Conservation (phyloP, 2,888 invertebrate species). For the Leptopilina syphax region DNA sequence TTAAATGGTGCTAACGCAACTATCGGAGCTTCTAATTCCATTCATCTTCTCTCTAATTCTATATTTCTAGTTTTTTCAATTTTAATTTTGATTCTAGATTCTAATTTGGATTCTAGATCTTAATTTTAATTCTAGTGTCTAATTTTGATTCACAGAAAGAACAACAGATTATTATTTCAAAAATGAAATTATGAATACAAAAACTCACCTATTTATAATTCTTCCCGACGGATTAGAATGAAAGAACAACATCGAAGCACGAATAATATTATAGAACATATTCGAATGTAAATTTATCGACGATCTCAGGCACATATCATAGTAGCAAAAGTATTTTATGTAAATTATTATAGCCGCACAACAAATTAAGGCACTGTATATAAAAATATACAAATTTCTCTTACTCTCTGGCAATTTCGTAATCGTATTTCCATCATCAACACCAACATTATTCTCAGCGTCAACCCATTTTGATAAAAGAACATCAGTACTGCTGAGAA, state of each 20-base stretch:
- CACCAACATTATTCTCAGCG: conserved; percentile 68
- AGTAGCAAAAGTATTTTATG: conserved; percentile 78
- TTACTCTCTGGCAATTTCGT: conserved; percentile 43
- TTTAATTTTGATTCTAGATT: no score
- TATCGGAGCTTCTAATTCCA: no score
- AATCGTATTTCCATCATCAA: neutral
- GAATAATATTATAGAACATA: conserved; percentile 89
- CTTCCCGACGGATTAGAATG: conserved; percentile 90
- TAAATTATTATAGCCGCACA: conserved; percentile 73
- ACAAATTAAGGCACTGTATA: conserved; percentile 77
- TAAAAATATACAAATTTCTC: conserved; percentile 78
- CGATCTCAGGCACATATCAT: conserved; percentile 85
- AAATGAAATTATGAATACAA: no score
- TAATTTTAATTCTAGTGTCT: no score
- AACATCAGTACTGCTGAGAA: conserved; percentile 68
- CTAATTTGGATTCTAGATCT: no score
- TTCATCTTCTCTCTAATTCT: no score
- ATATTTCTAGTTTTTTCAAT: no score
- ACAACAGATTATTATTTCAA: no score
- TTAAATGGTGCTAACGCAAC: no score
- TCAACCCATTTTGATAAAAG: conserved; percentile 78
- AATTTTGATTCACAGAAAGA: no score
- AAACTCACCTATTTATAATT: conserved; percentile 83
- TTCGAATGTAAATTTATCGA: conserved; percentile 87
- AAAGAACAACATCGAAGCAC: conserved; percentile 92